These are phyloP conservation scores for Clistopyga incitator DNA, from an alignment of 2,888 invertebrate genomes.

Conservation along the genomic window DNA sequence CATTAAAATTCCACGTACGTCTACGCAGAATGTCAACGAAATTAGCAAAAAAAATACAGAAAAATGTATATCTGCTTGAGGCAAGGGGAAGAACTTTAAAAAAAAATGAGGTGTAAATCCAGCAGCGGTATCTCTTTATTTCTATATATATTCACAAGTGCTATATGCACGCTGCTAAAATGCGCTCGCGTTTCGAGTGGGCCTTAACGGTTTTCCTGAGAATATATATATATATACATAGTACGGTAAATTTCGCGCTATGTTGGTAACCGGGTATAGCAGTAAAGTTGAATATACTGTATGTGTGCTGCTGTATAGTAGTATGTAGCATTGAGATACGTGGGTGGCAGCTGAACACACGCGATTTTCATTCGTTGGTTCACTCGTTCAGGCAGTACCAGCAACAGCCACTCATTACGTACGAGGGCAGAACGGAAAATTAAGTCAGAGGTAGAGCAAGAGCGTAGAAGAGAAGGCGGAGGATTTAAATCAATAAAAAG, in stretches of 20 bases:
- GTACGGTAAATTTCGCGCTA: conserved; percentile 20
- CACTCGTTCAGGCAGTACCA: conserved; percentile 27
- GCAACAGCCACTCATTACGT: conserved; percentile 46
- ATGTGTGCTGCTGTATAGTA: conserved; percentile 1
- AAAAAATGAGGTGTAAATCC: conserved; percentile 15
- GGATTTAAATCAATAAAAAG: not conserved
- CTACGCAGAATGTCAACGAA: not conserved
- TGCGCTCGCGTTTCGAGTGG: conserved; percentile 54
- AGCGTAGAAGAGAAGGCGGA: not conserved
- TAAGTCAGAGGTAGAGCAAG: not conserved
- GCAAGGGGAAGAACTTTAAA: not conserved
- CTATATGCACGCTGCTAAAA: conserved; percentile 37
- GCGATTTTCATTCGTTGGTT: conserved; percentile 33
- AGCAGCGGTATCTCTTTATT: conserved; percentile 8
- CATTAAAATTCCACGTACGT: not conserved
- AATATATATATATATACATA: conserved; percentile 7
- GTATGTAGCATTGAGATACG: conserved; percentile 13
- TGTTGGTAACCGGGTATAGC: conserved; percentile 58
- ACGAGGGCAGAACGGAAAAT: conserved; percentile 21
- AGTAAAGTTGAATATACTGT: conserved; percentile 18
- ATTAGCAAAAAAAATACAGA: not conserved
- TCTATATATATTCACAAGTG: conserved; percentile 15
- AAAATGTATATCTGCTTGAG: not conserved
- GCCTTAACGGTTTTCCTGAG: conserved; percentile 40
- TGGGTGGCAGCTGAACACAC: conserved; percentile 44